phyloP scores from a whole-genome alignment of 2,113 vertebrate genomes.

The Monopterus albus region DNA sequence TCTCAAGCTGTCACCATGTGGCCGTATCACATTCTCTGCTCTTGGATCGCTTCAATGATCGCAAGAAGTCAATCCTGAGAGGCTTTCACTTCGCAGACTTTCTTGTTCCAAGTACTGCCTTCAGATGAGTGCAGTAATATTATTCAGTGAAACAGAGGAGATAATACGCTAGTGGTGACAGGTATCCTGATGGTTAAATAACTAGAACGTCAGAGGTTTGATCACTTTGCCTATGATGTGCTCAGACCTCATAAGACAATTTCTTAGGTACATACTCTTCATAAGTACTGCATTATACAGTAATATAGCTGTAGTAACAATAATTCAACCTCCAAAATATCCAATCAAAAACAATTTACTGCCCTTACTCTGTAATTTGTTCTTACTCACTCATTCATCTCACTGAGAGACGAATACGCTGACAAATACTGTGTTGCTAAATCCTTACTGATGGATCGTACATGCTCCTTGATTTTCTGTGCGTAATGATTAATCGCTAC shows the following conservation, averaged over 20 bases:
- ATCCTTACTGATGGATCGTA: slow-evolving; percentile 31
- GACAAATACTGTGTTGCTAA: slow-evolving; percentile 17
- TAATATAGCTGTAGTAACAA: not conserved
- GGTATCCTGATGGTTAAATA: not conserved
- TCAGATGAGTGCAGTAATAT: slow-evolving; percentile 13
- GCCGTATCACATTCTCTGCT: slow-evolving; percentile 34
- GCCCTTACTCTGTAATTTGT: slow-evolving; percentile 6
- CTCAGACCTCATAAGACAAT: not conserved
- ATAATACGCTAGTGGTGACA: slow-evolving; percentile 21
- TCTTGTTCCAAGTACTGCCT: not conserved
- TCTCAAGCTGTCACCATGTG: slow-evolving; percentile 33
- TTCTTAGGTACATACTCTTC: no score
- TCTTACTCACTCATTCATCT: not conserved
- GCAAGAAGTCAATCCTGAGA: slow-evolving; percentile 12
- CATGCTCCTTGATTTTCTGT: slow-evolving; percentile 40
- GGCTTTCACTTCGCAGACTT: slow-evolving; percentile 10
- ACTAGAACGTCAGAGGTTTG: not conserved
- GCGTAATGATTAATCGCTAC: slow-evolving; percentile 54
- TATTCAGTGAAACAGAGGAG: no score
- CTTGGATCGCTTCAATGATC: not conserved
- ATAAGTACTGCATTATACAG: not conserved
- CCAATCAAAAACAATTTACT: not conserved
- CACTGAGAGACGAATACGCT: not conserved
- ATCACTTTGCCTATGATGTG: not conserved
- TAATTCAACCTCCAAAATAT: not conserved